These are phyloP conservation scores for Beris chalybata DNA, from an alignment of 2,888 invertebrate genomes.

Conservation along the genomic window DNA sequence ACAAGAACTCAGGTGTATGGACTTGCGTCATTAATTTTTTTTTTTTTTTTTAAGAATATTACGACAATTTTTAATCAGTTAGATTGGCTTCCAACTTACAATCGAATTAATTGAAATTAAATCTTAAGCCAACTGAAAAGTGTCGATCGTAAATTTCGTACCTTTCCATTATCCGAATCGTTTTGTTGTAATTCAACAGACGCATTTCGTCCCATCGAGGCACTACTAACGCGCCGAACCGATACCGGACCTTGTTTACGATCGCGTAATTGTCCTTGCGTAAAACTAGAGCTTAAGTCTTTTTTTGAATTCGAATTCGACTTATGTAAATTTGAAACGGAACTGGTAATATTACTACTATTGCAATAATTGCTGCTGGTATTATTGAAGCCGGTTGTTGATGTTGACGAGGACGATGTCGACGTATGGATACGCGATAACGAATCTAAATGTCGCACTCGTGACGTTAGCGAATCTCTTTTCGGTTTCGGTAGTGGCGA, in stretches of 20 bases:
- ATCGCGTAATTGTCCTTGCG: conserved; percentile 42
- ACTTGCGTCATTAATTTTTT: too few species aligned
- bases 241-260: conserved; percentile 43
- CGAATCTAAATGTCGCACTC: conserved; percentile 59
- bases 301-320: conserved; percentile 40
- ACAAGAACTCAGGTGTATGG: too few species aligned
- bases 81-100: background rate
- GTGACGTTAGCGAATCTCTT: conserved; percentile 60
- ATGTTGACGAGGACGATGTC: conserved; percentile 44
- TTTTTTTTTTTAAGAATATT: background rate
- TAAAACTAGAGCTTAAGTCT: conserved; percentile 41
- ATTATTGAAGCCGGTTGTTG: conserved; percentile 28
- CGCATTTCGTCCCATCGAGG: conserved; percentile 50
- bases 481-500: conserved; percentile 55
- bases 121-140: conserved; percentile 57
- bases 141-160: conserved; percentile 57
- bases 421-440: conserved; percentile 54
- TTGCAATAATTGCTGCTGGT: conserved; percentile 23
- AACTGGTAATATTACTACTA: conserved; percentile 31
- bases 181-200: conserved; percentile 40
- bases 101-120: conserved; percentile 40
- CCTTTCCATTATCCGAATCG: conserved; percentile 56
- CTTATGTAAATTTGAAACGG: conserved; percentile 33
- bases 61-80: background rate
- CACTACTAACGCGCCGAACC: conserved; percentile 50